Percentiles rank a stretch among this genome's conserved stretches.
These are phyloP conservation scores for Cephus nigrinus DNA, from an alignment of 2,888 invertebrate species.

Conservation along the genomic window DNA sequence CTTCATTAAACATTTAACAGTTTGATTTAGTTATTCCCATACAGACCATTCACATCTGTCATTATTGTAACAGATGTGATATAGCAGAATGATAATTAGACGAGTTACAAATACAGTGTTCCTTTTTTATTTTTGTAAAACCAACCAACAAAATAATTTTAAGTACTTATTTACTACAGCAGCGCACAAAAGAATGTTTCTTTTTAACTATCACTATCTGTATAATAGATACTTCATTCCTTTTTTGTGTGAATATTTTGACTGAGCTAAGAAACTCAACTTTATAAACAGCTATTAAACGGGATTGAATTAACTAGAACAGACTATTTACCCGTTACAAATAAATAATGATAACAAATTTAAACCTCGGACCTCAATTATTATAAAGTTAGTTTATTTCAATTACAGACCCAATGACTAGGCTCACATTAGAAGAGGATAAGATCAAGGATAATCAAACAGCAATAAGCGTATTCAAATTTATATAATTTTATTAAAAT, in stretches of 20 bases:
- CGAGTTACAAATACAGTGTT: slow-evolving; percentile 20
- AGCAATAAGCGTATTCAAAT: not conserved
- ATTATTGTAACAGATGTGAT: not conserved
- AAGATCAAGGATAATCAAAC: not conserved
- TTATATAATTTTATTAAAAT: not conserved
- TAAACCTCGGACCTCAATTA: not conserved
- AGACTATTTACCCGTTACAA: not conserved
- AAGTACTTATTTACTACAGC: slow-evolving; percentile 28
- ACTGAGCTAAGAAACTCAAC: not conserved
- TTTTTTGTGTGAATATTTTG: not conserved
- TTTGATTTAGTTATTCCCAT: not conserved
- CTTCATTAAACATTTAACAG: not conserved
- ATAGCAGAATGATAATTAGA: not conserved
- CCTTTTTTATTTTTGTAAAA: slow-evolving; percentile 48
- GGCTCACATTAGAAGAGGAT: not conserved
- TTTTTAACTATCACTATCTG: not conserved
- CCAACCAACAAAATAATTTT: slow-evolving; percentile 48
- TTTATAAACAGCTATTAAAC: not conserved
- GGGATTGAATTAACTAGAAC: not conserved
- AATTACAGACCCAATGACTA: not conserved
- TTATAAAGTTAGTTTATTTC: not conserved
- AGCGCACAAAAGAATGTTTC: slow-evolving; percentile 9
- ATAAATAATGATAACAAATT: not conserved
- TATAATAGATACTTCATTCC: not conserved
- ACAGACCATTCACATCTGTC: not conserved